These are phyloP conservation scores for Atrichornis clamosus DNA, from an alignment of 2,113 vertebrate species.

Conservation along the genomic window DNA sequence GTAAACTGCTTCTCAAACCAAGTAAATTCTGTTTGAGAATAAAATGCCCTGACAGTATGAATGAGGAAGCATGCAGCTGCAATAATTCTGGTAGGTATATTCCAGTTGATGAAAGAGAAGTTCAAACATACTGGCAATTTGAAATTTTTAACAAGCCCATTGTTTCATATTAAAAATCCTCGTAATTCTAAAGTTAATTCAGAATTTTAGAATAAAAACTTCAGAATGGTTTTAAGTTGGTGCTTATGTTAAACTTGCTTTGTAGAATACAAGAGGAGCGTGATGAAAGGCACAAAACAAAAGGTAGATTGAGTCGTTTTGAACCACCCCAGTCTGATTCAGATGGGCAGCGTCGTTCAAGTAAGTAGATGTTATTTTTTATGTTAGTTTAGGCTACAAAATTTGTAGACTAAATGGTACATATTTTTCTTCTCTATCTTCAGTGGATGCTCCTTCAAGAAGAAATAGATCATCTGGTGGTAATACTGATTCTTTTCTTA, in stretches of 20 bases:
- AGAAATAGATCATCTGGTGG: conserved; percentile 97
- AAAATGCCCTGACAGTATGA: not conserved
- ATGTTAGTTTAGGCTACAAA: not conserved
- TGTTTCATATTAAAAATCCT: not conserved
- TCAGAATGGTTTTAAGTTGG: not conserved
- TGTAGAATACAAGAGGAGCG: conserved; percentile 96
- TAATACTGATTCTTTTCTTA: conserved; percentile 79
- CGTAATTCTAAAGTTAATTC: not conserved
- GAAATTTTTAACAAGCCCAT: not conserved
- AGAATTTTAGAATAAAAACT: not conserved
- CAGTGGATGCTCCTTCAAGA: conserved; percentile 96
- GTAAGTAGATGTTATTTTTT: conserved; percentile 77
- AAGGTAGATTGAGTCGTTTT: conserved; percentile 95
- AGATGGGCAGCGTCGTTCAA: conserved; percentile 87
- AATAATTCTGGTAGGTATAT: not conserved
- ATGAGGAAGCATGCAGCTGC: not conserved
- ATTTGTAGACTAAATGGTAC: conserved; percentile 14
- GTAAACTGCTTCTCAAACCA: not conserved
- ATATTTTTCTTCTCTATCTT: conserved; percentile 61
- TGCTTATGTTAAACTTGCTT: conserved; percentile 6
- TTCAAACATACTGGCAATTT: not conserved
- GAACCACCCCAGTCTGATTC: conserved; percentile 87
- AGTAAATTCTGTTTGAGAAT: not conserved
- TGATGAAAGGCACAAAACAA: conserved; percentile 94
- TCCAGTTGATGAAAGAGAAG: not conserved